phyloP scores from a whole-genome alignment of 2,797 vertebrate genomes.

The Channallabes apus region DNA sequence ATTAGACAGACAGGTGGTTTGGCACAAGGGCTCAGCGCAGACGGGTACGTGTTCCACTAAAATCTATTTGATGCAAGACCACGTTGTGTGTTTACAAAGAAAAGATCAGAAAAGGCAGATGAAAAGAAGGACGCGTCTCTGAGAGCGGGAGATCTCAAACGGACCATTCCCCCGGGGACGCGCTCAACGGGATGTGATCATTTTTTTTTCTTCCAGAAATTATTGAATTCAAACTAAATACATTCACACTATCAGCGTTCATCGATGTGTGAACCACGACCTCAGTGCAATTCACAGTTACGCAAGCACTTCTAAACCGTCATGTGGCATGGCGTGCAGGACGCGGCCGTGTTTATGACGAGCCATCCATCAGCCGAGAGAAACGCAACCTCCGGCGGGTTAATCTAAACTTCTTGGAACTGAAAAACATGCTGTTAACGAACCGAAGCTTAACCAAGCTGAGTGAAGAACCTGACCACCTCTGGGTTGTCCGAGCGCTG shows the following conservation, averaged over 20 bases:
- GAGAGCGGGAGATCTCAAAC: not conserved
- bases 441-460: conserved; percentile 8
- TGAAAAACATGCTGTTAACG: conserved; percentile 14
- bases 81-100: not conserved
- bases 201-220: not conserved
- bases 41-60: not conserved
- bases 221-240: not conserved
- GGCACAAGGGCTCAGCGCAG: not conserved
- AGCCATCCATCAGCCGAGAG: not conserved
- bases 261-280: conserved; percentile 22
- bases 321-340: conserved; percentile 29
- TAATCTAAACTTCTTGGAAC: not conserved
- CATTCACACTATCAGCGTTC: not conserved
- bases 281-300: conserved; percentile 40
- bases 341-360: conserved; percentile 1
- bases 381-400: not conserved
- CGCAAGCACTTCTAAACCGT: conserved; percentile 38
- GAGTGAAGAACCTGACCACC: not conserved
- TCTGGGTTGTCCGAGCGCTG: not conserved
- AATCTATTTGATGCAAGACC: not conserved
- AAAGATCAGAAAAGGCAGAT: not conserved
- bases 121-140: not conserved
- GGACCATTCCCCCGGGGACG: conserved; percentile 44
- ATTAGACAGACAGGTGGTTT: not conserved
- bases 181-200: not conserved